Base-by-base conservation (phyloP, 2,113 vertebrate genomes). In the Notarius quadriscutis region DNA sequence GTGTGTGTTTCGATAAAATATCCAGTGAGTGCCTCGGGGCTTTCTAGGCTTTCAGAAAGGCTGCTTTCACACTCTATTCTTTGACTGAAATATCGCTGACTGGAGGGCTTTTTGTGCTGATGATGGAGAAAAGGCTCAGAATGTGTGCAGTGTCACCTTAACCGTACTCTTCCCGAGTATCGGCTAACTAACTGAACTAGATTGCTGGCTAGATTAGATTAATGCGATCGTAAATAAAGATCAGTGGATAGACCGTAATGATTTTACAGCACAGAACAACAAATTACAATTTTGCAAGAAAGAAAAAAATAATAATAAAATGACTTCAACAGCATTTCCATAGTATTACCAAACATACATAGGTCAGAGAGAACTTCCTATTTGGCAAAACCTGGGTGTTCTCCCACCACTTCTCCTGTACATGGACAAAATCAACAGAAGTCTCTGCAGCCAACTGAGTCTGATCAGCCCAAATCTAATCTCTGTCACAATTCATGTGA, bases 391-490 rank as follows among this genome's bases (percentile, higher is more conserved):
- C 18, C 30, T 2, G 6, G 30, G 14, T 41, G 18, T 41, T 34
- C 34, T 48, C 34, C 17, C 10, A 0, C 30, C 71, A n/a, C 30
- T 34, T 48, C 7, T 72, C 20, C 30, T 74, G 34, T 10, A 41
- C 71, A 74, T 41, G 6, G 9, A 75, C 50, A 12, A 50, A 75
- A 72, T 18, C 1, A 2, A 72, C 41, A 15, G 30, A 72, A 41
- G 34, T 85, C 72, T 77, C 57, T 77, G 20, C 11, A 51, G 15
- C 57, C 3, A 5, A 51, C 27, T 10, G 25, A 78, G 10, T 63
- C 41, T 53, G 74, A 53, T 53, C 25, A 77, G 48, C 72, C 7
- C 84, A 63, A 75, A 85, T 85, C 58, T 63, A 51, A 85, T 85
- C 72, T 79, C 84, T 10, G 18, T 9, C 74, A 12, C 74, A 65